phyloP scores from a whole-genome alignment of 2,113 vertebrate species.

The Semicossyphus pulcher region DNA sequence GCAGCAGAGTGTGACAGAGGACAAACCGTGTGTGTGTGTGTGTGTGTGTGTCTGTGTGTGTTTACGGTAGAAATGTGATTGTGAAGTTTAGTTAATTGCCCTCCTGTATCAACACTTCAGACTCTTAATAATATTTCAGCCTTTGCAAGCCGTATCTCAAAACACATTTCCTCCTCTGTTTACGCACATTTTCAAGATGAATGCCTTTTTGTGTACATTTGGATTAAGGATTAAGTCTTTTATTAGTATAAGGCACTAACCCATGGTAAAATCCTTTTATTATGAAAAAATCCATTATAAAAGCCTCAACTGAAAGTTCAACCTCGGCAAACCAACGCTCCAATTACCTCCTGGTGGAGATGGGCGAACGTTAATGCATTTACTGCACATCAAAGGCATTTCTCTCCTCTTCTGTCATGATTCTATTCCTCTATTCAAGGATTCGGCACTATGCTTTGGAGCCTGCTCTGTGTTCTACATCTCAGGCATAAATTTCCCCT shows the following conservation, averaged over 20 bases:
- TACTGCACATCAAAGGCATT: slow-evolving; percentile 44
- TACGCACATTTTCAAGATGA: slow-evolving; percentile 9
- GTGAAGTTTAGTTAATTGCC: too few relatives aligned
- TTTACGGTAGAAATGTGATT: too few relatives aligned
- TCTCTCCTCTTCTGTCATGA: slow-evolving; percentile 7
- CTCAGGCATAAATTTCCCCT: slow-evolving; percentile 10
- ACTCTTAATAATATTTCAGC: too few relatives aligned
- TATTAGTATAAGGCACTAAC: neutral
- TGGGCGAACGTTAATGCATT: slow-evolving; percentile 40
- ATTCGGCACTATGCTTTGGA: slow-evolving; percentile 26
- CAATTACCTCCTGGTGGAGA: slow-evolving; percentile 43
- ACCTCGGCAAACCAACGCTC: slow-evolving; percentile 38
- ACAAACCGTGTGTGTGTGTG: too few relatives aligned
- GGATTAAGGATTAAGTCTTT: slow-evolving; percentile 22
- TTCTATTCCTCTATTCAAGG: slow-evolving; percentile 20
- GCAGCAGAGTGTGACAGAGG: too few relatives aligned
- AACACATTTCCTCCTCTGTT: slow-evolving; percentile 7
- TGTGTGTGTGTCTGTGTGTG: too few relatives aligned
- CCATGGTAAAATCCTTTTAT: slow-evolving; percentile 26
- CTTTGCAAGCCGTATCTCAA: neutral
- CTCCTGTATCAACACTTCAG: too few relatives aligned
- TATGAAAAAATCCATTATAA: slow-evolving; percentile 47
- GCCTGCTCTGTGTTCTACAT: slow-evolving; percentile 28
- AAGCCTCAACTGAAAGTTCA: slow-evolving; percentile 48
- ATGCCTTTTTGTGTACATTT: slow-evolving; percentile 30